Evolutionary conservation across 1,140 invertebrate genomes (phyloP).

Genomic region (Ooceraea biroi): DNA sequence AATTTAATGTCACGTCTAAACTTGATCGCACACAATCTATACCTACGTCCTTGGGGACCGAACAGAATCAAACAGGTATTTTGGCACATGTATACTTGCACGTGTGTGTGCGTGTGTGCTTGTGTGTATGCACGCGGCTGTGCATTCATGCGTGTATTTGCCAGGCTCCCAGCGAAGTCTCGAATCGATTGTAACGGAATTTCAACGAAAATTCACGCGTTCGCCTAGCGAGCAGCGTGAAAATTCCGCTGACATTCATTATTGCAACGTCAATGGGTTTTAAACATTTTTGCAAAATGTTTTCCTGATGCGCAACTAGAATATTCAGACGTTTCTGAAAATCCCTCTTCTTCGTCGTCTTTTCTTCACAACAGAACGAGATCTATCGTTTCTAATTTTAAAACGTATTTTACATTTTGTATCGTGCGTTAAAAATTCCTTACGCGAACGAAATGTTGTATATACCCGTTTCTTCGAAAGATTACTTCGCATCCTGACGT

Average conservation of each 20-base stretch:
- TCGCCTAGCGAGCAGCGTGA: not conserved
- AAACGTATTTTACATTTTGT: not conserved
- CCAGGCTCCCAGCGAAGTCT: conserved; percentile 9
- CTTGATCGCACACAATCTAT: conserved; percentile 36
- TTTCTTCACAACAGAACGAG: not conserved
- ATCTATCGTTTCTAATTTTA: not conserved
- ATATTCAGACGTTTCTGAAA: conserved; percentile 22
- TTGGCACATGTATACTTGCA: not conserved
- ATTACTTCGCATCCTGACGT: not conserved
- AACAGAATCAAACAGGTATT: conserved; percentile 57
- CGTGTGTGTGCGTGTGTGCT: not conserved
- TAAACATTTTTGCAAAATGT: conserved; percentile 41
- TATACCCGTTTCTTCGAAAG: not conserved
- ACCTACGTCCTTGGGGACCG: conserved; percentile 19
- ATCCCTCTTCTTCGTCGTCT: not conserved
- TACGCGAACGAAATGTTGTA: not conserved
- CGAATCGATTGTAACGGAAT: conserved; percentile 51
- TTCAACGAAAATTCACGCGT: conserved; percentile 48
- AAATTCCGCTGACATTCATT: conserved; percentile 53
- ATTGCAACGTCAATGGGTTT: conserved; percentile 31
- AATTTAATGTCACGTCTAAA: conserved; percentile 46
- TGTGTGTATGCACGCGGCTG: no score
- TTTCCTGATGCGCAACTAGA: not conserved
- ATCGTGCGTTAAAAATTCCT: not conserved
- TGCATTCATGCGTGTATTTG: conserved; percentile 29